Conservation (phyloP, 2,113 vertebrate genomes). For the Paramisgurnus dabryanus region DNA sequence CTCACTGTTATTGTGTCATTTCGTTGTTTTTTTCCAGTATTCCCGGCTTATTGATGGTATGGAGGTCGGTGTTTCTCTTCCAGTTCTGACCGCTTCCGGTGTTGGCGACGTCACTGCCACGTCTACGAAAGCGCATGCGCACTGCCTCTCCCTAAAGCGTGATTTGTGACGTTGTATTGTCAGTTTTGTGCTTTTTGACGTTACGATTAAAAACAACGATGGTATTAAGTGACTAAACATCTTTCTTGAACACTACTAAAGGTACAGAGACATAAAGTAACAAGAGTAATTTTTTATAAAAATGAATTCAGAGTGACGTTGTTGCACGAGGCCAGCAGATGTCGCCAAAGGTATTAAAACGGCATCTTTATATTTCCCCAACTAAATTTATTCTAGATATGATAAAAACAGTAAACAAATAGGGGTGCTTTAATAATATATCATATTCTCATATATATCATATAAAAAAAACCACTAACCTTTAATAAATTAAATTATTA, state of each 20-base stretch:
- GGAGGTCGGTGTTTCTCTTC: slow-evolving; percentile 67
- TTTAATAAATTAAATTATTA: no score
- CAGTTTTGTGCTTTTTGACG: neutral
- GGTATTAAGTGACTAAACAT: no score
- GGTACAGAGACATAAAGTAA: neutral
- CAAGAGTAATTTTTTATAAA: neutral
- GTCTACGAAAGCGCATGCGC: slow-evolving; percentile 60
- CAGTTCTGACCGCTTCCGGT: slow-evolving; percentile 74
- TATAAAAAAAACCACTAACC: no score
- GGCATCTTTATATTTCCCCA: no score
- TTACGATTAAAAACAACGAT: neutral
- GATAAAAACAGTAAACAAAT: no score
- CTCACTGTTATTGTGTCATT: slow-evolving; percentile 40
- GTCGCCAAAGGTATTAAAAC: slow-evolving; percentile 42
- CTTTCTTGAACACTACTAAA: neutral
- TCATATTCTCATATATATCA: no score
- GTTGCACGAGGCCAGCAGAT: slow-evolving; percentile 41
- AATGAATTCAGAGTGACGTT: neutral
- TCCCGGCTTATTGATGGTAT: slow-evolving; percentile 52
- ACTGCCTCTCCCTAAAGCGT: neutral
- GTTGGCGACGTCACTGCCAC: slow-evolving; percentile 75
- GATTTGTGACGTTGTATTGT: slow-evolving; percentile 28
- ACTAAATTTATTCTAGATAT: no score
- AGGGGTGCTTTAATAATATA: no score
- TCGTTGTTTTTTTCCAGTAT: slow-evolving; percentile 35